Percentiles rank a stretch among this genome's conserved stretches.
Conservation (phyloP, 2,888 invertebrate genomes). For the Hypselothyrea guttata region DNA sequence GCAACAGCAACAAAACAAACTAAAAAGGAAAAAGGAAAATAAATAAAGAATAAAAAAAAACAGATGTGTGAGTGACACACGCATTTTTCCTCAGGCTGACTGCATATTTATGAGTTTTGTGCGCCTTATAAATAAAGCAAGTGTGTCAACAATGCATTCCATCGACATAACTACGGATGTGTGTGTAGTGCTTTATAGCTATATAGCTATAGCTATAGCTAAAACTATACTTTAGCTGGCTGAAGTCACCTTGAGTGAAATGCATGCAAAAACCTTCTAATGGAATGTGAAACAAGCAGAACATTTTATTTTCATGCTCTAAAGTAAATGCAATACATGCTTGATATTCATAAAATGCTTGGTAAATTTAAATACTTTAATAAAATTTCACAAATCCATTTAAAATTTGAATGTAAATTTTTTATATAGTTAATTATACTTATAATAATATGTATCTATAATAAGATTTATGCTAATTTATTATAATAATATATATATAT, state of each 20-base stretch:
- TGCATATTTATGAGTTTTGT: conserved; percentile 67
- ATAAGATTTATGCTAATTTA: too few species aligned
- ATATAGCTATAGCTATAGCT: conserved; percentile 1
- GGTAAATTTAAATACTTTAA: too few species aligned
- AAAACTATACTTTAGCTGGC: conserved; percentile 10
- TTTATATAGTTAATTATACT: not conserved
- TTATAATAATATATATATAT: too few species aligned
- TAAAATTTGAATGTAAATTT: not conserved
- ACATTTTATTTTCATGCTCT: conserved; percentile 26
- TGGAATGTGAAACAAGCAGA: conserved; percentile 25
- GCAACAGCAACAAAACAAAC: not conserved
- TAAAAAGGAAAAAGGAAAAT: not conserved
- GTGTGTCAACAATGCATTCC: conserved; percentile 74
- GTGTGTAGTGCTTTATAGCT: too few species aligned
- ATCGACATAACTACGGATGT: conserved; percentile 23
- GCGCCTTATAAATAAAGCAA: conserved; percentile 66
- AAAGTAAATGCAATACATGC: not conserved
- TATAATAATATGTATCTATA: too few species aligned
- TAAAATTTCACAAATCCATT: too few species aligned
- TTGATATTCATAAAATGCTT: too few species aligned
- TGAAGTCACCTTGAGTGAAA: conserved; percentile 43
- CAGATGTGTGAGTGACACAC: conserved; percentile 34
- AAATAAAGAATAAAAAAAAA: not conserved
- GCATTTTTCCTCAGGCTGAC: conserved; percentile 41
- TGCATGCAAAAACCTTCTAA: conserved; percentile 35